Conservation (phyloP, 2,113 vertebrate species). For the Excalfactoria chinensis region DNA sequence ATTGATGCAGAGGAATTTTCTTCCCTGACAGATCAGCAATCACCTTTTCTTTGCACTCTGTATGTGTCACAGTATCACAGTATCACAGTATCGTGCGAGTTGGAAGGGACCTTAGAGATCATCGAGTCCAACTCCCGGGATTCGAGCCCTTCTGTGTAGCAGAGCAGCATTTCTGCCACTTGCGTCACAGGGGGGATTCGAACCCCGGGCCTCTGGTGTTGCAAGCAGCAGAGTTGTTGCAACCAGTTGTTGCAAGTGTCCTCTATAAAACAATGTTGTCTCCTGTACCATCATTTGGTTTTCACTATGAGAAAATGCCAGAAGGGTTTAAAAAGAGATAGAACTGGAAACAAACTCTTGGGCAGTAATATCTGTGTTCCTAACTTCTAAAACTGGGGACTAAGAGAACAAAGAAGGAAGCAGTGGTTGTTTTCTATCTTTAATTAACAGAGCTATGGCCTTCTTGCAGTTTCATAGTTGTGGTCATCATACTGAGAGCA, state of each 20-base stretch:
- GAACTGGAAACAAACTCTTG: background rate
- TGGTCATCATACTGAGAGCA: background rate
- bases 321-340: background rate
- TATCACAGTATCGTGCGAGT: too few relatives aligned
- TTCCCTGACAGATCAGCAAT: background rate
- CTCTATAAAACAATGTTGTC: background rate
- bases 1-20: background rate
- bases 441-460: background rate
- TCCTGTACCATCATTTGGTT: background rate
- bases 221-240: too few relatives aligned
- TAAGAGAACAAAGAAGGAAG: background rate
- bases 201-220: too few relatives aligned
- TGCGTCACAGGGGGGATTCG: too few relatives aligned
- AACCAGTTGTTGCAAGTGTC: too few relatives aligned
- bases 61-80: too few relatives aligned
- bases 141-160: too few relatives aligned
- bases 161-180: too few relatives aligned
- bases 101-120: too few relatives aligned
- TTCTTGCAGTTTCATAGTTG: slow-evolving; percentile 3
- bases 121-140: too few relatives aligned
- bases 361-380: background rate
- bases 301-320: background rate
- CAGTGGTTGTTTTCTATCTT: background rate
- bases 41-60: too few relatives aligned
- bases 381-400: background rate